These are phyloP conservation scores for Tachina grossa DNA, from an alignment of 2,888 invertebrate genomes.

Conservation along the genomic window DNA sequence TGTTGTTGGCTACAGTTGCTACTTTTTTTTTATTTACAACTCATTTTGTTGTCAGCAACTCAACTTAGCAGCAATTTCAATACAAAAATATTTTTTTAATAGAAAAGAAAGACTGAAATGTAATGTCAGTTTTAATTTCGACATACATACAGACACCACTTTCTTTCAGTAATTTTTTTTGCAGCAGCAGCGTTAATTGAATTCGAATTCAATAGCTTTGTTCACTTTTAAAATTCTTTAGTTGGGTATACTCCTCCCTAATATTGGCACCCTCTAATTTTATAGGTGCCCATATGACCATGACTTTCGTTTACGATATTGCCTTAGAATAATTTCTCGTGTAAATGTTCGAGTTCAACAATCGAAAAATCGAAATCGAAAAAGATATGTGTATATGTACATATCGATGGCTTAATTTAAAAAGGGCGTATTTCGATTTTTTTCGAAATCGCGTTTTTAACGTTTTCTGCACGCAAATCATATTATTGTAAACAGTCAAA, in stretches of 20 bases:
- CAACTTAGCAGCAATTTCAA: constrained; percentile 12
- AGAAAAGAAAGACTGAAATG: constrained; percentile 1
- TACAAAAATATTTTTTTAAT: constrained; percentile 6
- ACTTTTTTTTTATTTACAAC: background rate
- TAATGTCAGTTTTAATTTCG: constrained; percentile 66
- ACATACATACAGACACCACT: constrained; percentile 7
- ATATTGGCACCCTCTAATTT: background rate
- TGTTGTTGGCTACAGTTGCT: constrained; percentile 16
- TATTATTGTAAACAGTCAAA: no score
- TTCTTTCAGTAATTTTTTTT: background rate
- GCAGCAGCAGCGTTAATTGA: constrained; percentile 62
- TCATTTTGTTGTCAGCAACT: constrained; percentile 29
- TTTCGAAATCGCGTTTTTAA: no score
- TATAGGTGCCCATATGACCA: background rate
- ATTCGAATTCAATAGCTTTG: constrained; percentile 52
- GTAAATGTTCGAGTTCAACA: no score
- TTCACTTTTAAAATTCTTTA: constrained; percentile 24
- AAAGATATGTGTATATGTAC: no score
- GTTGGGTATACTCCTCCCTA: background rate
- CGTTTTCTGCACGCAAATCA: no score
- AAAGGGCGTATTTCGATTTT: no score
- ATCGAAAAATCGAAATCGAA: no score
- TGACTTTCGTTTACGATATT: no score
- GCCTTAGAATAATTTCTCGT: no score
- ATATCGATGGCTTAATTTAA: no score